Evolutionary conservation across 2,113 vertebrate species (phyloP).

Genomic region (Rhineura floridana): DNA sequence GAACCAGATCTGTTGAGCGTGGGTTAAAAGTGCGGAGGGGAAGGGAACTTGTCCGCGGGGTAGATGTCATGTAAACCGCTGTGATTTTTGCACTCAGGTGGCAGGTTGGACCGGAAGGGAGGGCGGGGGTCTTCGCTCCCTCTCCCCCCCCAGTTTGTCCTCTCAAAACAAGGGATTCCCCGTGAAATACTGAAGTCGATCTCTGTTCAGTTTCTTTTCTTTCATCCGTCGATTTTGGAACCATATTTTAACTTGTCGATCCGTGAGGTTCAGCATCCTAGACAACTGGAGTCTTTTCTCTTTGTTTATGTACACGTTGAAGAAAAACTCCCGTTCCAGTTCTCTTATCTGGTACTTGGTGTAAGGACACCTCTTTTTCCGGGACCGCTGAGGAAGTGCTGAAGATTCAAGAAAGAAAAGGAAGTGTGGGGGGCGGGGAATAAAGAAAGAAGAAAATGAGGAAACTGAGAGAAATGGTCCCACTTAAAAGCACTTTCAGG

Average conservation of each 20-base stretch:
- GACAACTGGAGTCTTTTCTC: conserved; percentile 98
- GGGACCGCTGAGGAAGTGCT: conserved; percentile 87
- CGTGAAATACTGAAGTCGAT: conserved; percentile 97
- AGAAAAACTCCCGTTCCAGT: conserved; percentile 99
- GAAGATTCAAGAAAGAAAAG: conserved; percentile 61
- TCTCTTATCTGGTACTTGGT: conserved; percentile 99
- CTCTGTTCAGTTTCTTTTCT: conserved; percentile 99
- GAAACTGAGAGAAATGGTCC: neutral
- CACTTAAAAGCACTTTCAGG: conserved; percentile 15
- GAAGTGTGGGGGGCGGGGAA: neutral
- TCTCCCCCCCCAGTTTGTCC: conserved; percentile 42
- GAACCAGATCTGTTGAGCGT: conserved; percentile 67
- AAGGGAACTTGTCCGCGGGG: conserved; percentile 76
- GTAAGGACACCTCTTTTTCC: conserved; percentile 98
- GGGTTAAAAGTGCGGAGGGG: conserved; percentile 25
- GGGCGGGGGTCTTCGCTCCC: neutral
- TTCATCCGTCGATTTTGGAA: conserved; percentile 99
- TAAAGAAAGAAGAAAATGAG: neutral
- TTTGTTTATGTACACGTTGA: conserved; percentile 99
- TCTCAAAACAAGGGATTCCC: conserved; percentile 96
- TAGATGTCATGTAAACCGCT: conserved; percentile 76
- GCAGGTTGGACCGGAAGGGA: conserved; percentile 59
- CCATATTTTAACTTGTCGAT: conserved; percentile 99
- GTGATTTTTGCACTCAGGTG: conserved; percentile 65
- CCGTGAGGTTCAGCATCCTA: conserved; percentile 96